Conservation (phyloP, 2,797 vertebrate species). For the Numenius phaeopus region DNA sequence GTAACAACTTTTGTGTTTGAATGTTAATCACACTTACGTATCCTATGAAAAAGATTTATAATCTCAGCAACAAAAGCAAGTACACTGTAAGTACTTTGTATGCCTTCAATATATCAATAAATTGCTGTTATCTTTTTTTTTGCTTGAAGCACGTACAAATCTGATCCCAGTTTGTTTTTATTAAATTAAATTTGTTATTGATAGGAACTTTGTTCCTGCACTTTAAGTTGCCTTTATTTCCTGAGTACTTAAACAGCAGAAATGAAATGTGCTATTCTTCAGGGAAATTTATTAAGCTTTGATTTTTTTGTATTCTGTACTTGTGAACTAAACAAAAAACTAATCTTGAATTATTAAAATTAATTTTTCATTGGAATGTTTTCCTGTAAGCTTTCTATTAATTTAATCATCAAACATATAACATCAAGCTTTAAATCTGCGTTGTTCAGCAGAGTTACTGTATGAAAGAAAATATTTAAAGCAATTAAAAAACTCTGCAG, state of each 20-base stretch:
- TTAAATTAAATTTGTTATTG: slow-evolving; percentile 43
- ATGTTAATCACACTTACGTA: slow-evolving; percentile 51
- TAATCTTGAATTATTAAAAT: slow-evolving; percentile 14
- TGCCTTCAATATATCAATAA: slow-evolving; percentile 29
- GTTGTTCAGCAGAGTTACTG: not conserved
- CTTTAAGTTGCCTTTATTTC: slow-evolving; percentile 50
- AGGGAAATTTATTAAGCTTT: not conserved
- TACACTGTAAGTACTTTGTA: not conserved
- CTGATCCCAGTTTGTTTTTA: slow-evolving; percentile 15
- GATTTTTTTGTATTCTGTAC: not conserved
- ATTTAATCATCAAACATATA: slow-evolving; percentile 18
- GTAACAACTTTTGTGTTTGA: slow-evolving; percentile 46
- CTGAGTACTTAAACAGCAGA: slow-evolving; percentile 15
- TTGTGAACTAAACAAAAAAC: slow-evolving; percentile 38
- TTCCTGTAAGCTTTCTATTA: not conserved
- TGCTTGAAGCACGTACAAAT: not conserved
- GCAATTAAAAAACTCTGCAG: not conserved
- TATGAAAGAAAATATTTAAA: not conserved
- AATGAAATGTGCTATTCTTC: slow-evolving; percentile 7
- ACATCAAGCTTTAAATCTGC: not conserved
- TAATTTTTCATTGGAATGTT: not conserved
- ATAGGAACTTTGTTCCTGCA: not conserved
- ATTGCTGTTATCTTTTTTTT: slow-evolving; percentile 1
- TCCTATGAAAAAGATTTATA: slow-evolving; percentile 46
- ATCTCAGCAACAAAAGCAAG: slow-evolving; percentile 34